Percentiles rank a stretch among this genome's conserved stretches.
Conservation (phyloP, 2,888 invertebrate species). For the Apotomis turbidana region DNA sequence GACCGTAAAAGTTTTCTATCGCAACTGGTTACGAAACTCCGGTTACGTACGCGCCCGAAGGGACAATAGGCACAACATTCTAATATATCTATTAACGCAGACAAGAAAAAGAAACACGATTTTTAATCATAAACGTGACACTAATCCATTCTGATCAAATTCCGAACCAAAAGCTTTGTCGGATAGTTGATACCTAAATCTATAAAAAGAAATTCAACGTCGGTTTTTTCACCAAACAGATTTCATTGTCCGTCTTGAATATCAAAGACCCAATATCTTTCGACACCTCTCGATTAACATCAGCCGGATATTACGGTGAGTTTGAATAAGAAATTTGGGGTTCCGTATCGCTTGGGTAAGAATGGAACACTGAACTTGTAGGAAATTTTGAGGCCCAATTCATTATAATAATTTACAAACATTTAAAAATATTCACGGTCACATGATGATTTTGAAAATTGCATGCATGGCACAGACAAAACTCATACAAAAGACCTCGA, state of each 20-base stretch:
- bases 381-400: no score
- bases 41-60: no score
- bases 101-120: not conserved
- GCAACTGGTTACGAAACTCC: no score
- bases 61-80: no score
- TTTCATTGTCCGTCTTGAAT: conserved; percentile 37
- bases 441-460: no score
- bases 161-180: not conserved
- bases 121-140: not conserved
- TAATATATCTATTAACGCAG: no score
- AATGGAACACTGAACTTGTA: not conserved
- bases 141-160: not conserved
- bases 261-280: conserved; percentile 38
- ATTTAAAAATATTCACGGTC: no score
- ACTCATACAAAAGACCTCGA: no score
- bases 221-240: conserved; percentile 23
- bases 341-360: not conserved
- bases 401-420: no score
- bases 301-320: conserved; percentile 35
- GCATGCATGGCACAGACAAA: no score
- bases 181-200: conserved; percentile 3
- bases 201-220: conserved; percentile 1
- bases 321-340: conserved; percentile 32
- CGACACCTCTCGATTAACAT: conserved; percentile 37
- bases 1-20: no score